These are phyloP conservation scores for Odontocolon sp. DNA, from an alignment of 2,888 invertebrate species.

Conservation along the genomic window DNA sequence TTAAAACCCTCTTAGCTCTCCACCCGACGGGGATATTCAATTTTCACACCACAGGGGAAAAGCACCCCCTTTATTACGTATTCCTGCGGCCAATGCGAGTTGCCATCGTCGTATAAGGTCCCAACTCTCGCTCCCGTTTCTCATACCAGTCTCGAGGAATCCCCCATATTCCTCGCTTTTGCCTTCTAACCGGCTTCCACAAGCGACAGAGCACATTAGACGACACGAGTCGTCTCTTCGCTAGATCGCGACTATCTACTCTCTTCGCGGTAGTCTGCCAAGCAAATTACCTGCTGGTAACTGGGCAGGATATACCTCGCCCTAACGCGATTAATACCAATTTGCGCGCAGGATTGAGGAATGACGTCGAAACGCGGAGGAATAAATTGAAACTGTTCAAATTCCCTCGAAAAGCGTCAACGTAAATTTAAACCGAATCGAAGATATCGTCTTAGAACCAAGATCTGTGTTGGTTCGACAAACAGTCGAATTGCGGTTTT, in stretches of 20 bases:
- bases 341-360: slow-evolving; percentile 31
- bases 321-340: slow-evolving; percentile 60
- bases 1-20: slow-evolving; percentile 55
- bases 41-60: slow-evolving; percentile 58
- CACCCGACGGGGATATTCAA: slow-evolving; percentile 50
- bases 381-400: background rate
- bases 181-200: slow-evolving; percentile 14
- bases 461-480: too few relatives aligned
- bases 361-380: background rate
- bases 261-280: slow-evolving; percentile 42
- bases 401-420: slow-evolving; percentile 9
- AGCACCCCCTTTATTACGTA: slow-evolving; percentile 53
- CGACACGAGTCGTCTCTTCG: slow-evolving; percentile 19
- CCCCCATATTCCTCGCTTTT: slow-evolving; percentile 3
- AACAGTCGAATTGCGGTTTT: too few relatives aligned
- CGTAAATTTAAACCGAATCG: too few relatives aligned
- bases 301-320: slow-evolving; percentile 43
- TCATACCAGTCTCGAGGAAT: slow-evolving; percentile 35
- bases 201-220: slow-evolving; percentile 33
- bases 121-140: slow-evolving; percentile 12
- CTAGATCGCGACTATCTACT: slow-evolving; percentile 13
- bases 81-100: slow-evolving; percentile 50
- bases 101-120: slow-evolving; percentile 26
- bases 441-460: too few relatives aligned
- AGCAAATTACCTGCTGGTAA: slow-evolving; percentile 53